A percentile compares a stretch with the other conserved stretches of the same genome.
These are phyloP conservation scores for Gasterosteus aculeatus DNA, from an alignment of 2,113 vertebrate genomes.

Conservation along the genomic window DNA sequence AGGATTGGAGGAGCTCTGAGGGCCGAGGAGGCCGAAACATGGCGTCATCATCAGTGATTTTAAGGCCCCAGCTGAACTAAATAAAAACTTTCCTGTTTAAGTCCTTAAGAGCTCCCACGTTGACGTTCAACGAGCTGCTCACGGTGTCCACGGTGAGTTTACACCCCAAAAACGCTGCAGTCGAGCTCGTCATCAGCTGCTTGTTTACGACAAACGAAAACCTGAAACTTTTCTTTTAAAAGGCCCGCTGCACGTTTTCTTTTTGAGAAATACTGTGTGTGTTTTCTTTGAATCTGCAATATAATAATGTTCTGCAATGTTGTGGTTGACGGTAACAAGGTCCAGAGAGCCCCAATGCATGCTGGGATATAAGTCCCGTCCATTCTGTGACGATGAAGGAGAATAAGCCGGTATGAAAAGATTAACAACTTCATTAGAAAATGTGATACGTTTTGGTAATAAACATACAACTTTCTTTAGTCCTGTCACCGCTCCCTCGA, in stretches of 20 bases:
- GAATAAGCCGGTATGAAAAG: constrained; percentile 3
- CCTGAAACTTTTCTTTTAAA: not conserved
- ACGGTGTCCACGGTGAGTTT: constrained; percentile 7
- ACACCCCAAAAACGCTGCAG: not conserved
- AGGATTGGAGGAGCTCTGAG: constrained; percentile 21
- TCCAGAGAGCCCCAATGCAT: constrained; percentile 31
- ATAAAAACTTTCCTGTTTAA: not conserved
- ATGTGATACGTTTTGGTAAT: not conserved
- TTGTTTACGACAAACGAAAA: constrained; percentile 9
- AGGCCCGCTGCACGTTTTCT: not conserved
- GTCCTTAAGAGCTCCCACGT: constrained; percentile 17
- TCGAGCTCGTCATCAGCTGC: not conserved
- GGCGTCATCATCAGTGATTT: constrained; percentile 29
- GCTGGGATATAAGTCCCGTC: constrained; percentile 26
- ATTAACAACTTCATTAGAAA: not conserved
- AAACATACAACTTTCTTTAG: not conserved
- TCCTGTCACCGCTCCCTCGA: not conserved
- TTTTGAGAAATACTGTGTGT: not conserved
- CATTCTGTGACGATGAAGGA: constrained; percentile 23
- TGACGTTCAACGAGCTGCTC: constrained; percentile 30
- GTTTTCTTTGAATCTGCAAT: constrained; percentile 31
- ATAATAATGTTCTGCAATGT: constrained; percentile 11
- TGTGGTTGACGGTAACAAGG: constrained; percentile 21
- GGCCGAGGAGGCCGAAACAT: constrained; percentile 4
- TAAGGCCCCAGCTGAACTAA: constrained; percentile 15